phyloP scores from a whole-genome alignment of 2,113 vertebrate genomes.

The Sorex araneus region DNA sequence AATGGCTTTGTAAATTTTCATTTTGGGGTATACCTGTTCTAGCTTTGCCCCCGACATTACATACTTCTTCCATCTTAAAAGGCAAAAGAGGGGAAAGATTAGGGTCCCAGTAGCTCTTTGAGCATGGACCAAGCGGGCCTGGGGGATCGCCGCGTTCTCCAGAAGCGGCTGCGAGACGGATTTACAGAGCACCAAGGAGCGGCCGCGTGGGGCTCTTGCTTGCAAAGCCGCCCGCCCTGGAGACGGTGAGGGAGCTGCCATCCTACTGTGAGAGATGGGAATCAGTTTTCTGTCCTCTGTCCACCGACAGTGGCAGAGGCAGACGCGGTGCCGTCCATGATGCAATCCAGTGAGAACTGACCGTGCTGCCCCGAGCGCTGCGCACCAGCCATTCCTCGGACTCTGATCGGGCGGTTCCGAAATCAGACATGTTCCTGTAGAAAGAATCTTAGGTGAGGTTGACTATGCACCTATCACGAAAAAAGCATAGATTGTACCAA shows the following conservation, averaged over 20 bases:
- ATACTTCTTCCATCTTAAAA: conserved; percentile 72
- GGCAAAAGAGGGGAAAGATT: conserved; percentile 70
- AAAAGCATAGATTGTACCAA: conserved; percentile 82
- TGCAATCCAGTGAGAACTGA: conserved; percentile 73
- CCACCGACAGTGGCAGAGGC: conserved; percentile 41
- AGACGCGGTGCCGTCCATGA: conserved; percentile 18
- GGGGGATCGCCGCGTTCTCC: conserved; percentile 72
- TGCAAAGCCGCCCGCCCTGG: conserved; percentile 71
- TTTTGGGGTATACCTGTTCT: conserved; percentile 80
- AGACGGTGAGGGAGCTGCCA: conserved; percentile 46
- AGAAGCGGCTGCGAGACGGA: conserved; percentile 55
- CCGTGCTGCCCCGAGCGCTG: conserved; percentile 35
- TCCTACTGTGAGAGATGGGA: conserved; percentile 53
- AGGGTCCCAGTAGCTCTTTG: conserved; percentile 72
- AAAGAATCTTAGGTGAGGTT: conserved; percentile 83
- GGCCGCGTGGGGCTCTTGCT: conserved; percentile 49
- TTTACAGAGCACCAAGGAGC: conserved; percentile 65
- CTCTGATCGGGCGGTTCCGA: conserved; percentile 78
- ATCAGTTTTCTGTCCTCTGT: conserved; percentile 9
- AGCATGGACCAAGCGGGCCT: conserved; percentile 86
- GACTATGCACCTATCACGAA: conserved; percentile 86
- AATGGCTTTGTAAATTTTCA: conserved; percentile 83
- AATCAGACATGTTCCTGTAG: conserved; percentile 85
- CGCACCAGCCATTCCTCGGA: conserved; percentile 65
- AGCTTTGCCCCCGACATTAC: conserved; percentile 73